Conservation (phyloP, 2,797 vertebrate genomes). For the Adrianichthys oophorus region DNA sequence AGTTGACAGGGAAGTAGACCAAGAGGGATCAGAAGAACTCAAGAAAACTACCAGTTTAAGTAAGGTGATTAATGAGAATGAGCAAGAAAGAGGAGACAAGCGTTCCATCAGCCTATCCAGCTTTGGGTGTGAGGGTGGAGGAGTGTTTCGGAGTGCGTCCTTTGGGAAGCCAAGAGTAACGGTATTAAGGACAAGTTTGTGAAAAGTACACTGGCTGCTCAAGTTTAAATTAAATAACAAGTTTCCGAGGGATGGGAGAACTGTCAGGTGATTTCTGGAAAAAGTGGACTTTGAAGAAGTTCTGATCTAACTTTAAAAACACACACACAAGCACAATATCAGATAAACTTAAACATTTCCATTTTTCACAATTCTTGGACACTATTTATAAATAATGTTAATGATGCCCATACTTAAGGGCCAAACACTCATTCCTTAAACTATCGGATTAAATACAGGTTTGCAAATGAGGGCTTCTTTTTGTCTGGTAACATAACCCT, state of each 20-base stretch:
- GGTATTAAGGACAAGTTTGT: conserved; percentile 75
- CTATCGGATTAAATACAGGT: conserved; percentile 13
- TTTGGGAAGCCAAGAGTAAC: conserved; percentile 70
- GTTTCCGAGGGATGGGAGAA: conserved; percentile 28
- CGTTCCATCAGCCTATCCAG: conserved; percentile 24
- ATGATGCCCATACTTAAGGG: conserved; percentile 13
- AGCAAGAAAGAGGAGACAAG: conserved; percentile 25
- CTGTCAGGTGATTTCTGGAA: conserved; percentile 17
- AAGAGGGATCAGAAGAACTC: conserved; percentile 19
- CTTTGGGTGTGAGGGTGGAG: conserved; percentile 17
- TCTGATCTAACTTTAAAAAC: conserved; percentile 33
- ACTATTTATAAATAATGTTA: conserved; percentile 9
- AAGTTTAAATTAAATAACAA: conserved; percentile 31
- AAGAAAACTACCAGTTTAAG: conserved; percentile 32
- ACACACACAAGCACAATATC: conserved; percentile 9
- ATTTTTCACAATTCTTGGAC: conserved; percentile 19
- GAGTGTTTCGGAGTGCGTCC: conserved; percentile 46
- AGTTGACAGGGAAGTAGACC: conserved; percentile 23
- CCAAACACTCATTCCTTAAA: conserved; percentile 55
- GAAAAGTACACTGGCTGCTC: conserved; percentile 14
- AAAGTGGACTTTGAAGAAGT: conserved; percentile 9
- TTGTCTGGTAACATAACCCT: conserved; percentile 45
- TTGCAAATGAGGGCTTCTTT: conserved; percentile 14
- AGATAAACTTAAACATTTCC: conserved; percentile 48
- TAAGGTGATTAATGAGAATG: conserved; percentile 25